Conservation (phyloP, 2,113 vertebrate species). For the Pseudopodoces humilis region DNA sequence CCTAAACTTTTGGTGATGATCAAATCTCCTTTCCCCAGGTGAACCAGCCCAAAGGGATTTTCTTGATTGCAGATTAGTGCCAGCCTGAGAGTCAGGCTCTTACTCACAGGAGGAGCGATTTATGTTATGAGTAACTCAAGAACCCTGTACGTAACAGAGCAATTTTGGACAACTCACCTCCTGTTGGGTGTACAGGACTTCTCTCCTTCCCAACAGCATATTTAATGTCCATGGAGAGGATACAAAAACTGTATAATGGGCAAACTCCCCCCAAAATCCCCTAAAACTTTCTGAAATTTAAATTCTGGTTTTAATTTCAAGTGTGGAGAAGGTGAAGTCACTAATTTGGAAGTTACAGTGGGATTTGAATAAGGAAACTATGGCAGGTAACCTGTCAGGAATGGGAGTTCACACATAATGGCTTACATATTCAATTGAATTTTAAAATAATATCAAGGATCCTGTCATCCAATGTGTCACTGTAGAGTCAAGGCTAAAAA, state of each 20-base stretch:
- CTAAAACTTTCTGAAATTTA: not conserved
- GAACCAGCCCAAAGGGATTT: not conserved
- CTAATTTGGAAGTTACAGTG: not conserved
- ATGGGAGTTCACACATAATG: not conserved
- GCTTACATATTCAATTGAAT: not conserved
- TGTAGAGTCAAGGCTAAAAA: not conserved
- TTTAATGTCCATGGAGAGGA: not conserved
- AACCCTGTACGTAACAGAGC: not conserved
- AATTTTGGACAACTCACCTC: not conserved
- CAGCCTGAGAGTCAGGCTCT: not conserved
- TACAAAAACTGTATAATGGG: fast-evolving
- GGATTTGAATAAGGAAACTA: not conserved
- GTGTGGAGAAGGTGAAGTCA: not conserved
- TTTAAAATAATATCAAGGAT: not conserved
- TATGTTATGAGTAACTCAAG: fast-evolving
- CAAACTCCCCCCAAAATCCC: not conserved
- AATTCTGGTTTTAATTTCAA: not conserved
- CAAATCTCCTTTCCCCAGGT: not conserved
- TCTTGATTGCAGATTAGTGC: not conserved
- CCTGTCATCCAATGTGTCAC: not conserved
- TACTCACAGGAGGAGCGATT: not conserved
- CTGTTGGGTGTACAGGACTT: not conserved
- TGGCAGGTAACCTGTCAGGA: not conserved
- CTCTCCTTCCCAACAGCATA: fast-evolving
- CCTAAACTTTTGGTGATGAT: not conserved